Base-by-base conservation (phyloP, 2,888 invertebrate species). In the Lacanobia wlatinum region DNA sequence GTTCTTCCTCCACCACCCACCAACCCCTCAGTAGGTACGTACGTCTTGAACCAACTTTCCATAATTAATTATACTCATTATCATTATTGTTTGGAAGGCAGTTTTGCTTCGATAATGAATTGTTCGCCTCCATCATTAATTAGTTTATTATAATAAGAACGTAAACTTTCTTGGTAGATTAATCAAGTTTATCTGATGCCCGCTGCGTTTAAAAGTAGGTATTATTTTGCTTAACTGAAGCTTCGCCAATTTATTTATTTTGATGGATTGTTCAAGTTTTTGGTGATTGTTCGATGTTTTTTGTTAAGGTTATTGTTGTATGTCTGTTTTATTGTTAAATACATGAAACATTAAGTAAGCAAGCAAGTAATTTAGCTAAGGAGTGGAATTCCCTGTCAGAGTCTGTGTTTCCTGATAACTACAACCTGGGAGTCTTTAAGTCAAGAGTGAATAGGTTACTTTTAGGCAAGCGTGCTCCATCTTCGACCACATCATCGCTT, bases 1-100 rank as follows among this genome's bases (percentile, higher is more conserved):
- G 38, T 16, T 71, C 62, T 23, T 81, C 78, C 16, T 65, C 63
- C 43, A 46, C 70, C 71, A 90, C 91, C 90, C 90, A 53, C 84
- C 88, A 84, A 64, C 76, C 91, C 89, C 90, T 89, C 91, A 68
- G 76, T 78, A 56, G 88, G 92, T 94, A 92, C 95, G 92, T 94
- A 92, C 95, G 94, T 95, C 95, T 95, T 93, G 93, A 94, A 94
- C 92, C 93, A 95, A 96, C 94, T 96, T 96, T 94, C 95, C 93
- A 95, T 96, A 96, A 96, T 96, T 96, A 96, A 96, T 96, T 95
- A 96, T 93, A 93, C 96, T 96, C 95, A 96, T 96, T 96, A 96
- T 96, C 95, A 96, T 96, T 96, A 96, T 95, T 96, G 96, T 96
- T 96, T 94, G 92, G 94, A 96, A 95, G 96, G 95, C 96, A 96